Evolutionary conservation across 2,888 invertebrate species (phyloP).

Genomic region (Dryobota labecula): DNA sequence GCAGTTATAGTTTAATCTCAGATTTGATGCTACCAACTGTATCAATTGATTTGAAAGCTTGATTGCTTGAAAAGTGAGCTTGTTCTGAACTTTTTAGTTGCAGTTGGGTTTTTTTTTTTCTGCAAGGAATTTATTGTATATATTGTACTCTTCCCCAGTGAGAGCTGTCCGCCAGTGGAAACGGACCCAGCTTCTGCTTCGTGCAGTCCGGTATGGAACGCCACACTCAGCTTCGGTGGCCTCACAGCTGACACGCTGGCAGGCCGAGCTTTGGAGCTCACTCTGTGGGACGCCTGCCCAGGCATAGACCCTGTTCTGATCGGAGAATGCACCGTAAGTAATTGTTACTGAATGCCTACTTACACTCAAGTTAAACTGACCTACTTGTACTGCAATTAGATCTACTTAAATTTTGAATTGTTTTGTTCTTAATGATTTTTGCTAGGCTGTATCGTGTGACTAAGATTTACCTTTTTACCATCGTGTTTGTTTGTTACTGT

Average conservation of each 20-base stretch:
- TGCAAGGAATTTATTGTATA: neutral
- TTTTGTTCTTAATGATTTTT: neutral
- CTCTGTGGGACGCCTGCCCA: conserved; percentile 96
- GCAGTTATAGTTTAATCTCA: no score
- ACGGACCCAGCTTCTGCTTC: conserved; percentile 96
- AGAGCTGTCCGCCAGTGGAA: conserved; percentile 94
- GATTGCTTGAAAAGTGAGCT: neutral
- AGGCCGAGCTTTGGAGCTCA: conserved; percentile 95
- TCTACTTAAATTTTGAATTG: neutral
- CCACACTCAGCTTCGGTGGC: conserved; percentile 95
- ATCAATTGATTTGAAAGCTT: no score
- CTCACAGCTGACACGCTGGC: conserved; percentile 95
- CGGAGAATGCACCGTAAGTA: conserved; percentile 93
- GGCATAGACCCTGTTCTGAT: conserved; percentile 95
- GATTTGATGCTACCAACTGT: neutral
- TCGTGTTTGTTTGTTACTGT: neutral
- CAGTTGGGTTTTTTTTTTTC: neutral
- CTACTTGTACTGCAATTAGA: neutral
- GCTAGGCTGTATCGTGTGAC: neutral
- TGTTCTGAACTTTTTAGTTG: neutral
- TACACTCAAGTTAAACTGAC: neutral
- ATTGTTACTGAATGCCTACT: neutral
- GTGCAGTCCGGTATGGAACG: conserved; percentile 98
- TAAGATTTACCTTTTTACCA: neutral
- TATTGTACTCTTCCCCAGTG: conserved; percentile 84